Percentiles rank a stretch among this genome's conserved stretches.
Evolutionary conservation across 2,797 vertebrate genomes (phyloP).

Genomic region (Mycteria americana): DNA sequence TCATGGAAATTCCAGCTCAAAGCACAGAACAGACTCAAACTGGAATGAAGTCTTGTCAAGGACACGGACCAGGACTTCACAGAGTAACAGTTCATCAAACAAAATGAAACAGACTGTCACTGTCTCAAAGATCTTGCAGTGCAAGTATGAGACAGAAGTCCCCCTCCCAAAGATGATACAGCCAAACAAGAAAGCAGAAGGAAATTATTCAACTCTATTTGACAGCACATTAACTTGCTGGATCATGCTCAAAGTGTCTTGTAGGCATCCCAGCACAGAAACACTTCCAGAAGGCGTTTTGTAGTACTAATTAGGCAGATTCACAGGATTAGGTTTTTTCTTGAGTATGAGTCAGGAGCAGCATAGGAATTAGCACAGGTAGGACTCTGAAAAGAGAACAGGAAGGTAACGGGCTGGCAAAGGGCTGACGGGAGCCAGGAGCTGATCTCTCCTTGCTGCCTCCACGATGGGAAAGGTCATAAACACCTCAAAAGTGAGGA

Average conservation of each 20-base stretch:
- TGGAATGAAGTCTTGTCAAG: background rate
- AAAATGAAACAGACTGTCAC: background rate
- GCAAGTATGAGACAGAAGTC: background rate
- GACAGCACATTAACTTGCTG: slow-evolving; percentile 10
- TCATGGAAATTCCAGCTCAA: background rate
- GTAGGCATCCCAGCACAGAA: background rate
- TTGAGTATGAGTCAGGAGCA: background rate
- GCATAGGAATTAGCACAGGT: background rate
- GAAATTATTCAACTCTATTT: background rate
- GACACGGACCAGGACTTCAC: fast-evolving
- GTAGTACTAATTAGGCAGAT: background rate
- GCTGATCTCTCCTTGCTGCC: background rate
- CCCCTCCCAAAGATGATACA: background rate
- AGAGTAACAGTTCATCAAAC: background rate
- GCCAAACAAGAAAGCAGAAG: slow-evolving; percentile 9
- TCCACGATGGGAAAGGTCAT: background rate
- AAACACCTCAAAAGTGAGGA: background rate
- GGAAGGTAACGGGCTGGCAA: background rate
- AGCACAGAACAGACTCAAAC: background rate
- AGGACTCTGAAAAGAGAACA: background rate
- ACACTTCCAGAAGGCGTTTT: background rate
- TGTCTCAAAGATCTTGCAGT: background rate
- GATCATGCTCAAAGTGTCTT: background rate
- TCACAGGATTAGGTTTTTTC: background rate
- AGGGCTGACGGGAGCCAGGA: background rate